phyloP scores from a whole-genome alignment of 1,140 invertebrate genomes.

The Heterodera carotae region DNA sequence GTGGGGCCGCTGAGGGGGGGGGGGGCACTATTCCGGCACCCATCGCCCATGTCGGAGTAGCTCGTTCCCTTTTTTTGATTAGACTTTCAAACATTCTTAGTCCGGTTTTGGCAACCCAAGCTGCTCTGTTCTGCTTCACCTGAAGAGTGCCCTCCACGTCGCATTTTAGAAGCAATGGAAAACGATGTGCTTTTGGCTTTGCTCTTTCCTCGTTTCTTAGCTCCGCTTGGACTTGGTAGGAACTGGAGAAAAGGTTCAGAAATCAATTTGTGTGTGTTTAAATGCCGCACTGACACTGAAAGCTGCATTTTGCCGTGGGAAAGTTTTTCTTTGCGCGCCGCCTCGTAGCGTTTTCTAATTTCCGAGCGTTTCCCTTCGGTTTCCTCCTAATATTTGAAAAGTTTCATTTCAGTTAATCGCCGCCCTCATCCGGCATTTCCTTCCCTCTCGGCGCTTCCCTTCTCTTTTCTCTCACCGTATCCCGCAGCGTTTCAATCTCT shows the following conservation, averaged over 20 bases:
- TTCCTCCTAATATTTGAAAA: constrained; percentile 54
- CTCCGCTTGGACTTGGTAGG: neutral
- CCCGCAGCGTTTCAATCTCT: constrained; percentile 66
- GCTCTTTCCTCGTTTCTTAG: neutral
- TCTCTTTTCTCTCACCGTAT: constrained; percentile 66
- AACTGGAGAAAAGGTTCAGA: neutral
- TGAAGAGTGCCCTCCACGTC: constrained; percentile 74
- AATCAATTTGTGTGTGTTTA: no score
- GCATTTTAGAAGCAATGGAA: constrained; percentile 68
- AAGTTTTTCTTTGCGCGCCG: constrained; percentile 5
- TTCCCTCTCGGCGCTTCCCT: neutral
- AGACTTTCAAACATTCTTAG: no score
- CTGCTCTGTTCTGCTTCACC: neutral
- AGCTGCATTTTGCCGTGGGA: neutral
- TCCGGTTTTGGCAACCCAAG: neutral
- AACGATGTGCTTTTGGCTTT: neutral
- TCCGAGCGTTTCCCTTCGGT: constrained; percentile 75
- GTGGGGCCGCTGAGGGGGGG: no score
- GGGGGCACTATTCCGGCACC: no score
- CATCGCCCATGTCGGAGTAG: no score
- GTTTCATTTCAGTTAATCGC: neutral
- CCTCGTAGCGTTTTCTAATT: constrained; percentile 69
- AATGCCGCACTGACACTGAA: neutral
- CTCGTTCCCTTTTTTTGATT: no score
- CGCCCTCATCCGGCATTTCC: neutral